phyloP scores from a whole-genome alignment of 2,797 vertebrate genomes.

The Linurgus olivaceus region DNA sequence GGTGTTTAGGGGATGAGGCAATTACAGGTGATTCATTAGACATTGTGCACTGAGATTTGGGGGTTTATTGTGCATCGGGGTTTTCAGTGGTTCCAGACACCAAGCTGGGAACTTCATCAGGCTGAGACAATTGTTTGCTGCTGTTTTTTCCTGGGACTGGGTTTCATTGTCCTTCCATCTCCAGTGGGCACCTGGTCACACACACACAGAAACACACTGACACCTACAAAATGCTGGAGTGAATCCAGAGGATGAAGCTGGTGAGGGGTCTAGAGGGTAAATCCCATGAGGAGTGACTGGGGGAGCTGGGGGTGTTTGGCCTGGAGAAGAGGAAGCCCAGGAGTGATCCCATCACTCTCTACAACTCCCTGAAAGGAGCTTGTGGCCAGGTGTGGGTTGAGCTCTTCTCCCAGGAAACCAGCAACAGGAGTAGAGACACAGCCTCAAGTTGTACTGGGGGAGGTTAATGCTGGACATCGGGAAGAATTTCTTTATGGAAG shows the following conservation, averaged over 20 bases:
- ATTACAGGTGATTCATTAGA: not conserved
- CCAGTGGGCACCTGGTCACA: not conserved
- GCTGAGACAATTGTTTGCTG: not conserved
- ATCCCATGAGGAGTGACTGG: not conserved
- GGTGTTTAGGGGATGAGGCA: not conserved
- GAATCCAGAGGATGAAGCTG: not conserved
- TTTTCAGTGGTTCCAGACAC: not conserved
- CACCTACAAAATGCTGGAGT: not conserved
- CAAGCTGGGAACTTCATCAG: accelerated
- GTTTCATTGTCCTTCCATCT: not conserved
- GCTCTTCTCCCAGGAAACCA: not conserved
- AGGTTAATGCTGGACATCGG: not conserved
- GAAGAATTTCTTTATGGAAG: not conserved
- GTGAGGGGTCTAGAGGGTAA: not conserved
- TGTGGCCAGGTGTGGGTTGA: not conserved
- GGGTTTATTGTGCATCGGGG: accelerated
- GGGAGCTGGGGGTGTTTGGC: not conserved
- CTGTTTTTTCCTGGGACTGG: not conserved
- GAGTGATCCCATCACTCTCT: not conserved
- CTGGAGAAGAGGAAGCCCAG: not conserved
- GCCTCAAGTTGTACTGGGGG: not conserved
- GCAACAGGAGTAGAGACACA: not conserved
- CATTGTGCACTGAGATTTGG: not conserved
- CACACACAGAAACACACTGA: not conserved
- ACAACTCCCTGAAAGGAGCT: no score